Evolutionary conservation across 2,113 vertebrate genomes (phyloP), one percentile per base, ranked within the genome.

Genomic region (Felis chaus): DNA sequence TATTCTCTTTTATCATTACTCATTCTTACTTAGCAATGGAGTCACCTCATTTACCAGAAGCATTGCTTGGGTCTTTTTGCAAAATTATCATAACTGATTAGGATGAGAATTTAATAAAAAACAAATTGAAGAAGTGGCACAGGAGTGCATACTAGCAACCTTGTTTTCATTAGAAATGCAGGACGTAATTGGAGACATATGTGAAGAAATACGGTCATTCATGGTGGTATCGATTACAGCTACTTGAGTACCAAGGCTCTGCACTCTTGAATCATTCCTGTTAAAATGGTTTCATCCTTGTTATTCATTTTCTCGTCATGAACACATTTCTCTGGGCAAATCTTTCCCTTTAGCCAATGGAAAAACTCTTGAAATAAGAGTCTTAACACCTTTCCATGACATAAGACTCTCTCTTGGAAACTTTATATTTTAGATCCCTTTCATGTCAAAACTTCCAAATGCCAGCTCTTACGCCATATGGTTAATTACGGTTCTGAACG

Each of bases 311-410:
- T 95, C 94, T 97, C 21, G 0, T 95, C 92, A 92, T 82, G 91
- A 92, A 78, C 80, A 81, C 36, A 19, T 92, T 92, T 76, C n/a
- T 78, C 65, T 81, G 53, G 92, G 65, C 65, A 97, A 96, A 86
- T 41, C 85, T 97, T 95, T 97, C 53, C 94, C 57, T 97, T 93
- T 78, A 91, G 65, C 81, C 76, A 96, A 91, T 95, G 97, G 91
- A 95, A 97, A 97, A 95, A 79, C 13, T 18, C 5, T 94, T 92
- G 69, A 55, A 93, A 68, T 95, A 91, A 89, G 89, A 96, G 41
- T 87, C 84, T 98, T 97, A 97, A 83, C 94, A 97, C 88, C 84
- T 97, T 95, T 96, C 82, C 81, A 94, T 96, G 96, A 97, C 61
- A 91, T 89, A 78, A 96, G 91, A 81, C 50, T 90, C 57, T 92